Conservation (phyloP, 2,797 vertebrate genomes). For the Sorex maritimensis region DNA sequence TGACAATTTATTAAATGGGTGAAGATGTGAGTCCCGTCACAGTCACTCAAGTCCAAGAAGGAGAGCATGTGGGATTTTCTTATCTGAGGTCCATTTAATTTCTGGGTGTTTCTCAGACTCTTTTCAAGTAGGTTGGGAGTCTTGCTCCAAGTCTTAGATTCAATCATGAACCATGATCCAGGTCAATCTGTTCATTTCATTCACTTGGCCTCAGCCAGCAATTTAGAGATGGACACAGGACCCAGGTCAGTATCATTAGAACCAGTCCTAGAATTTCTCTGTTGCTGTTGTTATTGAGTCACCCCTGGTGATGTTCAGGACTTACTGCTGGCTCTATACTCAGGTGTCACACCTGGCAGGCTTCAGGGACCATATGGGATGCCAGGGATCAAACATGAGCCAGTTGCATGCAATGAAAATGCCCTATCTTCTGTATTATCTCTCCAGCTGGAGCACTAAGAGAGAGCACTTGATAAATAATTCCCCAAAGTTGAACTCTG, state of each 20-base stretch:
- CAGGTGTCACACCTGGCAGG: too few species aligned
- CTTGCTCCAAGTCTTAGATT: neutral
- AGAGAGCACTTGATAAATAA: conserved; percentile 9
- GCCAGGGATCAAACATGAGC: too few species aligned
- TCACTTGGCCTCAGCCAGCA: neutral
- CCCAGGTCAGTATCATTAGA: neutral
- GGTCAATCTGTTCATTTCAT: neutral
- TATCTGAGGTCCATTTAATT: neutral
- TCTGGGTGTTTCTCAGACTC: neutral
- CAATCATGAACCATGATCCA: neutral
- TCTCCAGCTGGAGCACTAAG: neutral
- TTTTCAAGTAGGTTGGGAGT: neutral
- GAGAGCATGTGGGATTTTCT: neutral
- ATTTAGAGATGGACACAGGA: neutral
- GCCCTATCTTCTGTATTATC: too few species aligned
- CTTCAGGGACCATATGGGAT: too few species aligned
- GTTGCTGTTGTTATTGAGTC: too few species aligned
- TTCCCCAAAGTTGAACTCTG: neutral
- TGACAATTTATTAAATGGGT: conserved; percentile 2
- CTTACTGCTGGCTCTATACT: too few species aligned
- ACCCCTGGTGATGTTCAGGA: too few species aligned
- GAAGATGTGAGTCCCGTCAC: neutral
- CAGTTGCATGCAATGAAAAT: too few species aligned
- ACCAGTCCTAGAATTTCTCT: neutral
- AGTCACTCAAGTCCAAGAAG: neutral